Conservation (phyloP, 2,888 invertebrate genomes). For the Bimastos eiseni region DNA sequence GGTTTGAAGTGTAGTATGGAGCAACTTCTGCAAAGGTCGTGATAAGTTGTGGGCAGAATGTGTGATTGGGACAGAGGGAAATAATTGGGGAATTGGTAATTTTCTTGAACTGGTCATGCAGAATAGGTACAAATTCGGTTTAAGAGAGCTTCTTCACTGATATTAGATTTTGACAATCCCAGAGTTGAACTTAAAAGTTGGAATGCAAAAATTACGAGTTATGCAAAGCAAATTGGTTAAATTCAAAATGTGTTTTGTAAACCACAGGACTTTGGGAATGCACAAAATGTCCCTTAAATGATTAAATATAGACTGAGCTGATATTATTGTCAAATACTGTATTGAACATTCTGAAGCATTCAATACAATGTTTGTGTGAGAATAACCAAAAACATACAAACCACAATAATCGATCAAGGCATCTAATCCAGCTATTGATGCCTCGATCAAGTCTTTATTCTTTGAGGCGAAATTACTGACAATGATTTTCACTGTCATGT, state of each 20-base stretch:
- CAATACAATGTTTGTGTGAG: neutral
- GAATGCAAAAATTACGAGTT: neutral
- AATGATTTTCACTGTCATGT: neutral
- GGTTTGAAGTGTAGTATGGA: no score
- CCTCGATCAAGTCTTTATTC: neutral
- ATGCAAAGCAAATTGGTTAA: neutral
- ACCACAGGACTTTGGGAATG: neutral
- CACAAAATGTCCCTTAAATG: neutral
- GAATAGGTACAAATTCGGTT: no score
- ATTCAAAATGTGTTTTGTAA: neutral
- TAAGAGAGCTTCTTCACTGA: no score
- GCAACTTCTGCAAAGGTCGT: no score
- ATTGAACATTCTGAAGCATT: conserved; percentile 4
- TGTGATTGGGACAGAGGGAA: no score
- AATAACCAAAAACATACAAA: neutral
- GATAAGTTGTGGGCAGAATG: no score
- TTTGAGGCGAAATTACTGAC: neutral
- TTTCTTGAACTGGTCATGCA: no score
- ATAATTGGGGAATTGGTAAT: no score
- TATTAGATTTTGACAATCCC: no score
- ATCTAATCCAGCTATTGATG: neutral
- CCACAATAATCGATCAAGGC: neutral
- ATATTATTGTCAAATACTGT: neutral
- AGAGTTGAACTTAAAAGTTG: no score
- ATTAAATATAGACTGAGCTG: neutral